These are phyloP conservation scores for Tetramorium bicarinatum DNA, from an alignment of 2,888 invertebrate species.

Conservation along the genomic window DNA sequence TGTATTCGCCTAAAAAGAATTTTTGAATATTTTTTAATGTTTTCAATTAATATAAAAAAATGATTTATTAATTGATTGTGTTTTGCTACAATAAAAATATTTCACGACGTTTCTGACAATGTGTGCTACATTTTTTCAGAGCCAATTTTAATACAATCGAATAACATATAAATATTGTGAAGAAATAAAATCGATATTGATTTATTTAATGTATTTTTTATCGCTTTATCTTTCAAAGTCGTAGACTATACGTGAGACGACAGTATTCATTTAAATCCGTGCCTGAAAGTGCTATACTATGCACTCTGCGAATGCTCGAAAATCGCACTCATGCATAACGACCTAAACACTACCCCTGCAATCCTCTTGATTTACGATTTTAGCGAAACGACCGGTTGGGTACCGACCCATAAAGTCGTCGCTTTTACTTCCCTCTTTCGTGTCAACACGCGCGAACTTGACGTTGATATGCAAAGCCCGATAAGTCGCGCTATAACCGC, in stretches of 20 bases:
- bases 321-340: slow-evolving; percentile 61
- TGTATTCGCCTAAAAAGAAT: not conserved
- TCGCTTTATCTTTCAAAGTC: not conserved
- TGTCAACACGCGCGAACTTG: slow-evolving; percentile 78
- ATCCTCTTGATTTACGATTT: slow-evolving; percentile 81
- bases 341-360: slow-evolving; percentile 60
- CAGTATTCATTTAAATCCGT: slow-evolving; percentile 8
- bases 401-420: slow-evolving; percentile 69
- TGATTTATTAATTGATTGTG: not conserved
- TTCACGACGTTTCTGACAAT: not conserved
- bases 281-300: slow-evolving; percentile 7
- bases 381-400: slow-evolving; percentile 75
- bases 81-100: not conserved
- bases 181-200: slow-evolving; percentile 7
- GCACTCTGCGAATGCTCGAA: slow-evolving; percentile 50
- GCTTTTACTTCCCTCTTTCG: slow-evolving; percentile 81
- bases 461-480: slow-evolving; percentile 78
- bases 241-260: not conserved
- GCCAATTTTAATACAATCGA: not conserved
- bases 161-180: not conserved
- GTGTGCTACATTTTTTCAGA: not conserved
- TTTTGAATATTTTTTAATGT: not conserved
- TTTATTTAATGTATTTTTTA: slow-evolving; percentile 19
- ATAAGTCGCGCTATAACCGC: slow-evolving; percentile 78
- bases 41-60: not conserved